These are phyloP conservation scores for Odiellus spinosus DNA, from an alignment of 2,888 invertebrate genomes.

Conservation along the genomic window DNA sequence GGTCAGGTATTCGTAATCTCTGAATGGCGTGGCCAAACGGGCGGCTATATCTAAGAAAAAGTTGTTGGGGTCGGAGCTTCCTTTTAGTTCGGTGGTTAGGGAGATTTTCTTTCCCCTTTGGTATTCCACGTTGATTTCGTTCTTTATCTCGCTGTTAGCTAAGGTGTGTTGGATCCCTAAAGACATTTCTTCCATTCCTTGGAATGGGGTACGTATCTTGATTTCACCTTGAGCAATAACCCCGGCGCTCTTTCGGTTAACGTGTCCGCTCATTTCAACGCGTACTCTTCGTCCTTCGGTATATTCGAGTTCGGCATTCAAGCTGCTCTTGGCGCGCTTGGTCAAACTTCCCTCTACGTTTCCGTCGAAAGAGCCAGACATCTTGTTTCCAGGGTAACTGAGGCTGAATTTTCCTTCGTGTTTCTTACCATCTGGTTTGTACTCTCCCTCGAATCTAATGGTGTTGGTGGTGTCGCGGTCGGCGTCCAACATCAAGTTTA, in stretches of 20 bases:
- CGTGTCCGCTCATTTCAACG: no score
- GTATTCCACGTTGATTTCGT: conserved; percentile 5
- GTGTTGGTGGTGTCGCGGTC: conserved; percentile 12
- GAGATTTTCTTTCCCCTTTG: conserved; percentile 7
- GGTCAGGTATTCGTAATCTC: no score
- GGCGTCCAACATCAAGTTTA: conserved; percentile 13
- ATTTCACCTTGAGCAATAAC: no score
- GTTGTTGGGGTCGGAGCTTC: no score
- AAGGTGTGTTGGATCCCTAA: conserved; percentile 8
- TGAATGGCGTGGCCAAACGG: no score
- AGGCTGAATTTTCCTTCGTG: conserved; percentile 9
- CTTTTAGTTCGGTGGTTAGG: conserved; percentile 6
- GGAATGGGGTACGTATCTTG: conserved; percentile 7
- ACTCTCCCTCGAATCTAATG: conserved; percentile 9
- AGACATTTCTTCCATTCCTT: conserved; percentile 8
- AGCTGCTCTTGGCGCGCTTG: conserved; percentile 6
- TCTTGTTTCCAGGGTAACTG: conserved; percentile 6
- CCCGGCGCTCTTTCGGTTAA: no score
- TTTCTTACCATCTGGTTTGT: conserved; percentile 5
- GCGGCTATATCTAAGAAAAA: no score
- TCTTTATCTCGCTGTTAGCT: conserved; percentile 11
- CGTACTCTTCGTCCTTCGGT: not conserved
- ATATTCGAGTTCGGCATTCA: conserved; percentile 8
- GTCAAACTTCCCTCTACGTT: conserved; percentile 7
- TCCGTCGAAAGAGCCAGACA: conserved; percentile 7